A percentile compares a stretch with the other conserved stretches of the same genome.
These are phyloP conservation scores for Rhinichthys osculus DNA, from an alignment of 2,797 vertebrate species.

Conservation along the genomic window DNA sequence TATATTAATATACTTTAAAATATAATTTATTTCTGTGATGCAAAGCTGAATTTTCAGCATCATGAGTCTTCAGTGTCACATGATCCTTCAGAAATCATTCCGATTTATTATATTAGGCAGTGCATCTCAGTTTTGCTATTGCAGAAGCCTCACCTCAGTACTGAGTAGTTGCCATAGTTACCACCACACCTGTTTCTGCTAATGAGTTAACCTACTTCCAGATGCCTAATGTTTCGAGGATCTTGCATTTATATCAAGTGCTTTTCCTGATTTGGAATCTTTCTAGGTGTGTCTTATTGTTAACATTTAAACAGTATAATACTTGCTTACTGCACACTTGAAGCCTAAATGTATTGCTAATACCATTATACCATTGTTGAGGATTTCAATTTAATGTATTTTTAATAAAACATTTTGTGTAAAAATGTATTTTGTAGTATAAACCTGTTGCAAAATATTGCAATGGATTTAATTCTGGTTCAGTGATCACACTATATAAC, in stretches of 20 bases:
- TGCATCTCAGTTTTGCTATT: background rate
- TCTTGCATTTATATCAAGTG: background rate
- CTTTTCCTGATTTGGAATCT: background rate
- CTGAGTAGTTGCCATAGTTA: slow-evolving; percentile 40
- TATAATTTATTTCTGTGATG: too few species aligned
- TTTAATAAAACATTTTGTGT: background rate
- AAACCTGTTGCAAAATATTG: background rate
- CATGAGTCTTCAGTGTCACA: too few species aligned
- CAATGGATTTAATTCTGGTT: background rate
- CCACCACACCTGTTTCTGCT: slow-evolving; percentile 39
- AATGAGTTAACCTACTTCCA: slow-evolving; percentile 35
- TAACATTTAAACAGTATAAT: background rate
- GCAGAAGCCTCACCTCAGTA: background rate
- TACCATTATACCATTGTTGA: background rate
- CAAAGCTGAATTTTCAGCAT: too few species aligned
- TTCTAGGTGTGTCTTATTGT: background rate
- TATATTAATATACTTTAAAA: too few species aligned
- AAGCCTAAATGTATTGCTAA: background rate
- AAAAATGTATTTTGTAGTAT: background rate
- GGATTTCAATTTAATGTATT: background rate
- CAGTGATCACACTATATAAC: background rate
- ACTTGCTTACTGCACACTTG: background rate
- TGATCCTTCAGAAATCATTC: too few species aligned
- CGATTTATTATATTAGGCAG: too few species aligned
- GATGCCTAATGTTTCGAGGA: slow-evolving; percentile 3